Evolutionary conservation across 2,888 invertebrate genomes (phyloP).

Genomic region (Chrysomela aeneicollis): DNA sequence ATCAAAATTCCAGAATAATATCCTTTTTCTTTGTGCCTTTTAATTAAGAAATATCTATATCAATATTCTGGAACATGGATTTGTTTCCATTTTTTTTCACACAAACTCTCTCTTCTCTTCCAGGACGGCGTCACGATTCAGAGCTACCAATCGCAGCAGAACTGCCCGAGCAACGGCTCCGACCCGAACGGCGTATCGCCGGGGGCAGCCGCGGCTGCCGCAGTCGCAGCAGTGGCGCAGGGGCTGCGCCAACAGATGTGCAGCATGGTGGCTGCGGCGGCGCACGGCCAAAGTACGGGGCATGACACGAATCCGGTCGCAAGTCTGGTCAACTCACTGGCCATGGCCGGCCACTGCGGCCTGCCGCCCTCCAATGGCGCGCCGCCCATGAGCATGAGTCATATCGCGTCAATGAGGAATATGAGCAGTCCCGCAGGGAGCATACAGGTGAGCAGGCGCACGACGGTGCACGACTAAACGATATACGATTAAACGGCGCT

Average conservation of each 20-base stretch:
- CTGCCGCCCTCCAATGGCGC: slow-evolving; percentile 58
- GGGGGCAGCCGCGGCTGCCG: slow-evolving; percentile 80
- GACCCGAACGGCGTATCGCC: slow-evolving; percentile 70
- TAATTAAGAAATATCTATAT: too few species aligned
- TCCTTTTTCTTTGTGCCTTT: too few species aligned
- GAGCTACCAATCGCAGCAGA: slow-evolving; percentile 65
- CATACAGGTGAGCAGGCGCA: slow-evolving; percentile 52
- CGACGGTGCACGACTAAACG: too few species aligned
- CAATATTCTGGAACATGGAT: too few species aligned
- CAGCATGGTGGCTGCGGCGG: slow-evolving; percentile 79
- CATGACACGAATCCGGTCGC: slow-evolving; percentile 60
- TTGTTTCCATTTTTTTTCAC: too few species aligned
- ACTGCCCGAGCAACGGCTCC: slow-evolving; percentile 66
- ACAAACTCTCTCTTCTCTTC: background rate
- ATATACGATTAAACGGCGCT: too few species aligned
- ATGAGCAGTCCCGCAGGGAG: slow-evolving; percentile 62
- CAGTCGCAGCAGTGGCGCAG: slow-evolving; percentile 86
- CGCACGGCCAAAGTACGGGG: slow-evolving; percentile 66
- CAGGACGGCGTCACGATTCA: slow-evolving; percentile 71
- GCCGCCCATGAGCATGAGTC: slow-evolving; percentile 58
- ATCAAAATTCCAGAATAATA: too few species aligned
- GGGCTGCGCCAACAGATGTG: slow-evolving; percentile 87
- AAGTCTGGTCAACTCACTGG: slow-evolving; percentile 59
- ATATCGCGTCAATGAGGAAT: slow-evolving; percentile 59
- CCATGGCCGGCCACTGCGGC: slow-evolving; percentile 59